Conservation (phyloP, 1,140 invertebrate genomes). For the Pararge aegeria region DNA sequence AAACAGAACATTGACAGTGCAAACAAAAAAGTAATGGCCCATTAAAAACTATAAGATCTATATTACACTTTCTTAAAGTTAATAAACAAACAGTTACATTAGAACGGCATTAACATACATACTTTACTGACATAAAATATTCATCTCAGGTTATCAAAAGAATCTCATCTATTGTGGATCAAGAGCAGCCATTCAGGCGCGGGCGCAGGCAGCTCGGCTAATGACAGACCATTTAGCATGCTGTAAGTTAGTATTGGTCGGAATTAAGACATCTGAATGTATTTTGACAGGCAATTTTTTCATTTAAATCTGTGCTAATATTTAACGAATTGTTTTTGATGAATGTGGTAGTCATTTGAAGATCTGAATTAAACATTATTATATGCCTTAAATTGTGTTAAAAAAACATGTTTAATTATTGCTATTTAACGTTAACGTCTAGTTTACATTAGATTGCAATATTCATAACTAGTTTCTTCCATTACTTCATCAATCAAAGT, state of each 20-base stretch:
- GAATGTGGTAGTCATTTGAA: neutral
- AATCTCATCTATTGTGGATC: conserved; percentile 36
- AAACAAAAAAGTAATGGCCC: conserved; percentile 8
- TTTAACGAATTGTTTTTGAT: conserved; percentile 13
- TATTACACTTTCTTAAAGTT: conserved; percentile 27
- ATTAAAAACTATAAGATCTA: conserved; percentile 7
- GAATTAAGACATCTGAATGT: conserved; percentile 49
- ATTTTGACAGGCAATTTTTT: conserved; percentile 47
- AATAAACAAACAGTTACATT: conserved; percentile 22
- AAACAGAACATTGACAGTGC: neutral
- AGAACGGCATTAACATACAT: conserved; percentile 32
- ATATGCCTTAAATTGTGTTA: too few species aligned
- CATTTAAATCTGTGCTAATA: conserved; percentile 15
- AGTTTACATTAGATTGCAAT: neutral
- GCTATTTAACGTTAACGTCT: neutral
- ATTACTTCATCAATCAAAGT: neutral
- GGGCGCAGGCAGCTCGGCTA: conserved; percentile 18
- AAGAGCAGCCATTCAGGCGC: conserved; percentile 30
- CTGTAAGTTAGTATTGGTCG: conserved; percentile 35
- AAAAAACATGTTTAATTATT: too few species aligned
- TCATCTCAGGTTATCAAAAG: conserved; percentile 35
- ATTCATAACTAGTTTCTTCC: neutral
- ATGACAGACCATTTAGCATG: conserved; percentile 46
- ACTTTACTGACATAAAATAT: conserved; percentile 35
- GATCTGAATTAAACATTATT: too few species aligned